Percentiles rank a stretch among this genome's conserved stretches.
Conservation (phyloP, 2,113 vertebrate species). For the Gavialis gangeticus region DNA sequence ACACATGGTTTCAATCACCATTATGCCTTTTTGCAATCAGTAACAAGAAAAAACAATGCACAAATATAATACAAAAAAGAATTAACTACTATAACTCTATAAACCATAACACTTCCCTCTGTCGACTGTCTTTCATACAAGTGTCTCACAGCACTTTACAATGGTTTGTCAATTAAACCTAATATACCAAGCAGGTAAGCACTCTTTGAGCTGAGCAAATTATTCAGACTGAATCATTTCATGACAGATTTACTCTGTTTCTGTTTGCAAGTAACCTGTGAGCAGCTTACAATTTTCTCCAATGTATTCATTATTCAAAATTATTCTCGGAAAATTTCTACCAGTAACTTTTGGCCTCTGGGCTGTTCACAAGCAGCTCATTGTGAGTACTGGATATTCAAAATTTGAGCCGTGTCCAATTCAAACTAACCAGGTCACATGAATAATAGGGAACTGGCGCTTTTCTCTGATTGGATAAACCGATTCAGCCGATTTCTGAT, state of each 20-base stretch:
- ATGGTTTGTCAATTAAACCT: neutral
- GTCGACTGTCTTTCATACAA: neutral
- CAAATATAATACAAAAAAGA: neutral
- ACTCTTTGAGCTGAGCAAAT: neutral
- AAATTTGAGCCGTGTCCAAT: constrained; percentile 22
- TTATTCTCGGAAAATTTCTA: neutral
- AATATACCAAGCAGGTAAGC: constrained; percentile 44
- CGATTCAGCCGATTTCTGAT: neutral
- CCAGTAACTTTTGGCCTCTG: constrained; percentile 36
- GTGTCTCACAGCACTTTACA: constrained; percentile 6
- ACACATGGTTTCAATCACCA: fast-evolving
- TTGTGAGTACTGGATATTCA: neutral
- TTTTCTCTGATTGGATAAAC: neutral
- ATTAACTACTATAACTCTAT: neutral
- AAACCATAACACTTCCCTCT: neutral
- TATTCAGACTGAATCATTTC: constrained; percentile 27
- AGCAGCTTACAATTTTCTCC: constrained; percentile 31
- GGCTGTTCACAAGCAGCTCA: neutral
- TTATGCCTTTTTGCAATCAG: fast-evolving
- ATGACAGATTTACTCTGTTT: constrained; percentile 44
- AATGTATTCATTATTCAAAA: constrained; percentile 35
- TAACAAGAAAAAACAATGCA: neutral
- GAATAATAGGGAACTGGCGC: neutral
- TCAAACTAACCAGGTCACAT: neutral
- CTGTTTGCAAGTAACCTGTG: constrained; percentile 49